Evolutionary conservation across 2,888 invertebrate species (phyloP).

Genomic region (Thecophora atra): DNA sequence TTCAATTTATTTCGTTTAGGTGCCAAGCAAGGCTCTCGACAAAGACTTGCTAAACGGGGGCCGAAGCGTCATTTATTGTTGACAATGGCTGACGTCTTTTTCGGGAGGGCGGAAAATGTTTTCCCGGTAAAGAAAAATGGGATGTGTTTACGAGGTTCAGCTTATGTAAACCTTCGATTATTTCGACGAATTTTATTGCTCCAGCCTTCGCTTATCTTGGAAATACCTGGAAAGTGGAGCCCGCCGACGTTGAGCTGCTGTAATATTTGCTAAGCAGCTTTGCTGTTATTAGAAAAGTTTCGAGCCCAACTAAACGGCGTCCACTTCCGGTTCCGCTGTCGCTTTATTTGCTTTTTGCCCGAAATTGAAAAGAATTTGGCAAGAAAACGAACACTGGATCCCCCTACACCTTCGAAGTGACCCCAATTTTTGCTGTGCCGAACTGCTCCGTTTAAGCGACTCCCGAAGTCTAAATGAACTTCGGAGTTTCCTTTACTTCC

Average conservation of each 20-base stretch:
- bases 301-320: neutral
- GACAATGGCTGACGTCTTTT: neutral
- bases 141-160: too few relatives aligned
- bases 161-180: too few relatives aligned
- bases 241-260: neutral
- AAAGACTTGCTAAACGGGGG: too few relatives aligned
- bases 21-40: too few relatives aligned
- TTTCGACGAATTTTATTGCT: too few relatives aligned
- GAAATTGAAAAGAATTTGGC: slow-evolving; percentile 5
- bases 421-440: neutral
- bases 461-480: slow-evolving; percentile 43
- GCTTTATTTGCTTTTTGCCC: slow-evolving; percentile 7
- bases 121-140: too few relatives aligned
- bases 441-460: slow-evolving; percentile 34
- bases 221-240: neutral
- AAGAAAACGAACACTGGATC: too few relatives aligned
- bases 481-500: slow-evolving; percentile 24
- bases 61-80: too few relatives aligned
- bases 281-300: slow-evolving; percentile 30
- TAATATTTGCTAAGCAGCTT: slow-evolving; percentile 1
- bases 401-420: neutral
- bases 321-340: slow-evolving; percentile 13
- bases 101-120: too few relatives aligned
- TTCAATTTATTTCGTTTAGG: too few relatives aligned
- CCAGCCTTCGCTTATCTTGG: too few relatives aligned